phyloP scores from a whole-genome alignment of 64 coral and sea anemone species.

The Montipora capricornis region DNA sequence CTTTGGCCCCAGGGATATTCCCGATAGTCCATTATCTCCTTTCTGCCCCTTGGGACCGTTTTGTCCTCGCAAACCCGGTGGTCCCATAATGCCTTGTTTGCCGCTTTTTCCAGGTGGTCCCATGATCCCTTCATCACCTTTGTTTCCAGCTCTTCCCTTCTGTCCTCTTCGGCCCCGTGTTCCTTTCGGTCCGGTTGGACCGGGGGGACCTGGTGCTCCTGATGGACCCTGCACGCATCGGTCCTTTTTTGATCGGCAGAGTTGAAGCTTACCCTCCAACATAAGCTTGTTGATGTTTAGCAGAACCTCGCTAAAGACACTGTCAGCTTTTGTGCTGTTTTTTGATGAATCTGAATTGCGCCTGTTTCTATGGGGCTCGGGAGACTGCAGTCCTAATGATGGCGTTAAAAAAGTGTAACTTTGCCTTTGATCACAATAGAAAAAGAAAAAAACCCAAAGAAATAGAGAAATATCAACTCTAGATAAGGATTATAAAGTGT shows the following conservation, averaged over 20 bases:
- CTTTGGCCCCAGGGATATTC: constrained; percentile 61
- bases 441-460: no score
- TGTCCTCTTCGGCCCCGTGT: constrained; percentile 23
- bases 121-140: constrained; percentile 23
- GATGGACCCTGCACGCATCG: not conserved
- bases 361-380: not conserved
- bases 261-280: not conserved
- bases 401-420: no score
- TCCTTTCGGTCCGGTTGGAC: constrained; percentile 28
- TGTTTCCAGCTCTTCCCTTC: not conserved
- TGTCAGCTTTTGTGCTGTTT: not conserved
- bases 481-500: no score
- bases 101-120: constrained; percentile 39
- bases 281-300: not conserved
- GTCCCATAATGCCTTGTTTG: constrained; percentile 30
- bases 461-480: no score
- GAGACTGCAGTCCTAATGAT: no score
- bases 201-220: constrained; percentile 38
- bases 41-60: constrained; percentile 31
- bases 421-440: no score
- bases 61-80: not conserved
- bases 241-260: not conserved
- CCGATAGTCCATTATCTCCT: constrained; percentile 6
- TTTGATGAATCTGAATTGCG: not conserved
- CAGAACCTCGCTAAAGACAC: no score